Percentiles rank a stretch among this genome's conserved stretches.
Conservation (phyloP, 2,797 vertebrate species). For the Sebastes variabilis region DNA sequence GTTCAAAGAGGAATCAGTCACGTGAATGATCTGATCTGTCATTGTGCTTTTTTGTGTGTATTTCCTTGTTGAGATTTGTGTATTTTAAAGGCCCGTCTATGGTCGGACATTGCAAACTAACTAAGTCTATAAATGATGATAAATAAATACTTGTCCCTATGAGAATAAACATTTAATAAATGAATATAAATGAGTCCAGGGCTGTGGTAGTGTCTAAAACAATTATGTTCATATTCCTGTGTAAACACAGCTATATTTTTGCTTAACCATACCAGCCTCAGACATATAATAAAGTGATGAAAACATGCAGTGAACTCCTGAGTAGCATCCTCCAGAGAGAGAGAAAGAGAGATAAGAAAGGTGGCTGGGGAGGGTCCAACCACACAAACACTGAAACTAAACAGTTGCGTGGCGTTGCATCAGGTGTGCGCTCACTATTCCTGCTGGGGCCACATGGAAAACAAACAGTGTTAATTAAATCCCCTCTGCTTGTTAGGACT, state of each 20-base stretch:
- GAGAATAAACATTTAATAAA: neutral
- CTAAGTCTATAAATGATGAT: neutral
- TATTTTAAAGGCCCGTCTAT: neutral
- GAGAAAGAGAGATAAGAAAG: conserved; percentile 5
- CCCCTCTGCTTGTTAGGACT: conserved; percentile 81
- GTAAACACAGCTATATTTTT: neutral
- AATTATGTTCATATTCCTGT: neutral
- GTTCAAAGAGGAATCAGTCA: neutral
- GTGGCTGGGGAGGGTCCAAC: conserved; percentile 38
- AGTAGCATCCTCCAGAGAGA: conserved; percentile 17
- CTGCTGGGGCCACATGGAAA: conserved; percentile 77
- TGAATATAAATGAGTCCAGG: neutral
- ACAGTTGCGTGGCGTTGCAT: conserved; percentile 85
- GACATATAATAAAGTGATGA: conserved; percentile 8
- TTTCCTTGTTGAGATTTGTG: conserved; percentile 11
- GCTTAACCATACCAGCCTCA: neutral
- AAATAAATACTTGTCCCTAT: neutral
- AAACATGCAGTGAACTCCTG: conserved; percentile 30
- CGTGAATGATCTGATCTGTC: neutral
- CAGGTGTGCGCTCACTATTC: conserved; percentile 80
- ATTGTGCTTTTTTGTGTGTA: neutral
- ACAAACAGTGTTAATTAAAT: conserved; percentile 87
- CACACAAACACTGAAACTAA: conserved; percentile 74
- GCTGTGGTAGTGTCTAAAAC: neutral
- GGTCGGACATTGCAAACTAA: neutral